Conservation (phyloP, 2,888 invertebrate genomes). For the Trichopria drosophilae region DNA sequence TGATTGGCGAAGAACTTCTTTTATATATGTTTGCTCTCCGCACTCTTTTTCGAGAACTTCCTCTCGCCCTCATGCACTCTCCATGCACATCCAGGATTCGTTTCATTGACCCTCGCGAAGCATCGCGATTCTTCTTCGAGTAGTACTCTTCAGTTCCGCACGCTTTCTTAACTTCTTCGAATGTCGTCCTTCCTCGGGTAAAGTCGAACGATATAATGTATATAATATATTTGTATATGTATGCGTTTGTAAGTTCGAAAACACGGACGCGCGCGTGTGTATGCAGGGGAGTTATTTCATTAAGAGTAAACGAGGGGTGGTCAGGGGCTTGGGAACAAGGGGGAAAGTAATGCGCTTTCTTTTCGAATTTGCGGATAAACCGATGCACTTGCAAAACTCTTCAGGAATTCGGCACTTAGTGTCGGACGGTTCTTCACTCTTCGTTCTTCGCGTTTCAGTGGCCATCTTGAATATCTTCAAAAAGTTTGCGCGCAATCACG, state of each 20-base stretch:
- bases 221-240: not conserved
- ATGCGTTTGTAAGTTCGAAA: not conserved
- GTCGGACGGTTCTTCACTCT: constrained; percentile 23
- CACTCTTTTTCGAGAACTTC: too few species aligned
- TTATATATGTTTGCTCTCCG: constrained; percentile 42
- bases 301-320: too few species aligned
- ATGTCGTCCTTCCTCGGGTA: too few species aligned
- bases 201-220: not conserved
- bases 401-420: not conserved
- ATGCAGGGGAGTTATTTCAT: too few species aligned
- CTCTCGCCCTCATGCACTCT: constrained; percentile 11
- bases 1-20: constrained; percentile 38
- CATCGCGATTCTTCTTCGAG: constrained; percentile 1
- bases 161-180: too few species aligned
- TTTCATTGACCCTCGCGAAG: constrained; percentile 1
- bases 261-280: not conserved
- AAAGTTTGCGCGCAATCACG: constrained; percentile 47
- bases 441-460: too few species aligned
- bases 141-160: constrained; percentile 6
- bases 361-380: too few species aligned
- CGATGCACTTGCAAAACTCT: not conserved
- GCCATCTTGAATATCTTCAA: too few species aligned
- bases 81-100: too few species aligned
- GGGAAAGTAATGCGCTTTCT: too few species aligned
- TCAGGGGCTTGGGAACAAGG: too few species aligned